phyloP scores from a whole-genome alignment of 2,797 vertebrate species.

The Discoglossus pictus region DNA sequence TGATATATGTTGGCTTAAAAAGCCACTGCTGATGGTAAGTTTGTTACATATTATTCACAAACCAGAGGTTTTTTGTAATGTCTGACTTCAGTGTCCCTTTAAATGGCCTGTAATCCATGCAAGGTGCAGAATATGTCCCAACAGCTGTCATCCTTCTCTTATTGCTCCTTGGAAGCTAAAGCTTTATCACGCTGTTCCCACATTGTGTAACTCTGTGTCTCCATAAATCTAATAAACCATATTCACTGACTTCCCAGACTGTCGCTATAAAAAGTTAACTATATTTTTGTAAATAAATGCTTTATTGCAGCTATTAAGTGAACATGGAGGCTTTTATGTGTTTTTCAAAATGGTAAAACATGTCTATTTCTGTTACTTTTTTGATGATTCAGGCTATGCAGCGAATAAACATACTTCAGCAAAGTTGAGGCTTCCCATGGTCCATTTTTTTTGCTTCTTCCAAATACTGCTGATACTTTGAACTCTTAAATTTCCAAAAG shows the following conservation, averaged over 20 bases:
- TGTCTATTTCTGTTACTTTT: conserved; percentile 46
- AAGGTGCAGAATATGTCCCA: too few relatives aligned
- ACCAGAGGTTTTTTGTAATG: too few relatives aligned
- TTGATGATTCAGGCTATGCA: conserved; percentile 59
- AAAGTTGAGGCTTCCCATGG: conserved; percentile 59
- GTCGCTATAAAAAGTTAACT: conserved; percentile 40
- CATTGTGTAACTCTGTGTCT: conserved; percentile 32
- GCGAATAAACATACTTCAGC: conserved; percentile 60
- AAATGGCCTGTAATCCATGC: too few relatives aligned
- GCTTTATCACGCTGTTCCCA: conserved; percentile 35
- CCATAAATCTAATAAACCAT: neutral
- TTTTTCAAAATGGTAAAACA: conserved; percentile 26
- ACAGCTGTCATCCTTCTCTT: too few relatives aligned
- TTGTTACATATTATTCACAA: too few relatives aligned
- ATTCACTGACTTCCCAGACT: conserved; percentile 35
- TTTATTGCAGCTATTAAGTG: conserved; percentile 44
- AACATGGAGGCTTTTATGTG: conserved; percentile 30
- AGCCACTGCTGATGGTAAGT: too few relatives aligned
- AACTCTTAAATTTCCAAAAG: conserved; percentile 54
- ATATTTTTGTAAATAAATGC: conserved; percentile 46
- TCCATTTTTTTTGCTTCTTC: conserved; percentile 55
- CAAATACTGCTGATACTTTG: conserved; percentile 54
- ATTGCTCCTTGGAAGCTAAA: conserved; percentile 12
- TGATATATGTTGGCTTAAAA: too few relatives aligned
- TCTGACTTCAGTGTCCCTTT: too few relatives aligned